Evolutionary conservation across 2,888 invertebrate species (phyloP).

Genomic region (Eulithis testata): DNA sequence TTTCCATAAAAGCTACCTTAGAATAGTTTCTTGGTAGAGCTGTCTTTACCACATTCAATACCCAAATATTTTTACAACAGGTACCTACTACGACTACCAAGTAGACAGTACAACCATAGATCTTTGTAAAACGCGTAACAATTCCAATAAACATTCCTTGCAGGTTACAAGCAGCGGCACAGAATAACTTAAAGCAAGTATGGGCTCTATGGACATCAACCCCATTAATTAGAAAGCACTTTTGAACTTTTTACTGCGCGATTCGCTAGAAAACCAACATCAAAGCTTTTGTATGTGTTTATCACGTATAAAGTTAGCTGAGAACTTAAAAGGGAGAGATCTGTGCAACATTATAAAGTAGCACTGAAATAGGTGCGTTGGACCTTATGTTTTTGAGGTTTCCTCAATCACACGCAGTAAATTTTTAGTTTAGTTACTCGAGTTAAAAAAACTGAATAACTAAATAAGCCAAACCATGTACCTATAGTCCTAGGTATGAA

Average conservation of each 20-base stretch:
- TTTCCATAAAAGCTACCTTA: too few relatives aligned
- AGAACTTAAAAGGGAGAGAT: background rate
- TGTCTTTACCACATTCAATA: too few relatives aligned
- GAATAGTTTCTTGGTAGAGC: too few relatives aligned
- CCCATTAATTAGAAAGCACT: slow-evolving; percentile 43
- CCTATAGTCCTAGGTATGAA: too few relatives aligned
- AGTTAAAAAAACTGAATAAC: too few relatives aligned
- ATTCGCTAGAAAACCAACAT: slow-evolving; percentile 54
- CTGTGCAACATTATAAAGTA: background rate
- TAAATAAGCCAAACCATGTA: too few relatives aligned
- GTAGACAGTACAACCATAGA: slow-evolving; percentile 5
- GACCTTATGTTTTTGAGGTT: background rate
- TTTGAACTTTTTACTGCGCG: slow-evolving; percentile 55
- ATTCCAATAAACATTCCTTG: slow-evolving; percentile 34
- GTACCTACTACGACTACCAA: too few relatives aligned
- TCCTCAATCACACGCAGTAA: too few relatives aligned
- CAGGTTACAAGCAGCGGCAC: slow-evolving; percentile 18
- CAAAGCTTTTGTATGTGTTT: slow-evolving; percentile 63
- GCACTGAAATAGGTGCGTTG: slow-evolving; percentile 6
- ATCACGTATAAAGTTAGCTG: slow-evolving; percentile 48
- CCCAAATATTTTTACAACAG: too few relatives aligned
- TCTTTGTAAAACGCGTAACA: slow-evolving; percentile 14
- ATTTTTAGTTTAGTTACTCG: too few relatives aligned
- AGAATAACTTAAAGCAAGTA: slow-evolving; percentile 20
- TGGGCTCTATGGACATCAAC: slow-evolving; percentile 36